Base-by-base conservation (phyloP, 2,797 vertebrate genomes). In the Peromyscus nudipes region DNA sequence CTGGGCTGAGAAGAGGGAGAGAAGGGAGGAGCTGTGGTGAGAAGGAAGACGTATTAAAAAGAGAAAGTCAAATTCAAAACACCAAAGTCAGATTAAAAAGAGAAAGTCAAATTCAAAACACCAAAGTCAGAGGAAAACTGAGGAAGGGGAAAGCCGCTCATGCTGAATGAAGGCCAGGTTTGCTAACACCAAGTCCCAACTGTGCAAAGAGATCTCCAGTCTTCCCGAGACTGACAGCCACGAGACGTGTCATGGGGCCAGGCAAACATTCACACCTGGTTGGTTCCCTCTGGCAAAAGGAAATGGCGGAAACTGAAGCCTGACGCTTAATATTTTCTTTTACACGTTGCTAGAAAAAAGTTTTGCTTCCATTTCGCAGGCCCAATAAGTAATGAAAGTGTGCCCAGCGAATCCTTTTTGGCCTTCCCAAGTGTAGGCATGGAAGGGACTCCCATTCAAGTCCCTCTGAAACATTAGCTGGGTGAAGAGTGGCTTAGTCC, bases 261-360 rank as follows among this genome's bases (percentile, higher is more conserved):
- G 0, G 2, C 0, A 23, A 49, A 29, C 13, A 8, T 34, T 87
- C 2, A 0, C 73, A 86, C 60, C 88, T 46, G n/a, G 8, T n/a
- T 81, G 37, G 75, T 95, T 86, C 64, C 34, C 11, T 40, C 6
- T 40, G n/a, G 17, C 14, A 73, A 82, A 89, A 92, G 77, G 37
- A 87, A 96, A 77, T 43, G 49, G 52, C 84, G 89, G 95, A 91
- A 96, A 88, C 77, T 55, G 80, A 87, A 96, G 17, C 71, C 43
- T 23, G 16, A 37, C 5, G 14, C 64, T 84, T 31, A 37, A 62
- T 82, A 57, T 94, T 95, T 96, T 92, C 73, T 96, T 77, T 83
- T 8, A 60, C 29, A 69, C 27, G 31, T 94, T 97, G 96, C 67
- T 43, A 88, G 67, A 55, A 79, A 55, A 71, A 76, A 60, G 37